phyloP scores from a whole-genome alignment of 64 coral and sea anemone genomes.

The Actinia equina region DNA sequence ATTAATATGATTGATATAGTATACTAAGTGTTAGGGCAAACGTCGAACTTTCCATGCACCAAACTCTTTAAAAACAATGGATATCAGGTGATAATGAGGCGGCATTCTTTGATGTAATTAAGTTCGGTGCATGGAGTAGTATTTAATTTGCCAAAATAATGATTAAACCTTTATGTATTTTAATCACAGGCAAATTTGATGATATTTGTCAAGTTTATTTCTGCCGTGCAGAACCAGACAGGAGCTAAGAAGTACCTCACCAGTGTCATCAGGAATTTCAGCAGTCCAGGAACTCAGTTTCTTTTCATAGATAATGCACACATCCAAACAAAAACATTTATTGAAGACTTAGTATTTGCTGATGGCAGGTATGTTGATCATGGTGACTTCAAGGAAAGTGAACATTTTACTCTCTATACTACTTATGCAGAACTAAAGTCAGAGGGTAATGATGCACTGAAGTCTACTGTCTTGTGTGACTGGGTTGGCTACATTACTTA shows the following conservation, averaged over 20 bases:
- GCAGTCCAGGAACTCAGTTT: constrained; percentile 68
- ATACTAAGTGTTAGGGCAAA: no score
- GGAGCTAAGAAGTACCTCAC: constrained; percentile 70
- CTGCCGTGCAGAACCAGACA: constrained; percentile 90
- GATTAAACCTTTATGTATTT: not conserved
- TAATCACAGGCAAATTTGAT: constrained; percentile 69
- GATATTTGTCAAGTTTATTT: constrained; percentile 91
- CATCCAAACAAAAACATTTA: constrained; percentile 86
- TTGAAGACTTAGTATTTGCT: constrained; percentile 92
- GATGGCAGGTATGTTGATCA: constrained; percentile 49
- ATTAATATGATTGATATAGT: not conserved
- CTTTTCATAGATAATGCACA: constrained; percentile 99
- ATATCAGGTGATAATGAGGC: no score
- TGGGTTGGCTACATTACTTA: constrained; percentile 82
- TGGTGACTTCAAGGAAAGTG: constrained; percentile 72
- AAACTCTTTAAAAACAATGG: no score
- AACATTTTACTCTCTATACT: constrained; percentile 79
- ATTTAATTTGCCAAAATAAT: no score
- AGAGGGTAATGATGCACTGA: constrained; percentile 61
- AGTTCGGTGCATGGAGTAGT: no score
- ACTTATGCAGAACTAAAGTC: constrained; percentile 96
- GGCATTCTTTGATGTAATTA: no score
- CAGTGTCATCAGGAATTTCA: constrained; percentile 46
- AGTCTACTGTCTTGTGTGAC: constrained; percentile 71
- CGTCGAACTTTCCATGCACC: no score